Evolutionary conservation across 2,797 vertebrate species (phyloP).

Genomic region (Adelosebastes latens): DNA sequence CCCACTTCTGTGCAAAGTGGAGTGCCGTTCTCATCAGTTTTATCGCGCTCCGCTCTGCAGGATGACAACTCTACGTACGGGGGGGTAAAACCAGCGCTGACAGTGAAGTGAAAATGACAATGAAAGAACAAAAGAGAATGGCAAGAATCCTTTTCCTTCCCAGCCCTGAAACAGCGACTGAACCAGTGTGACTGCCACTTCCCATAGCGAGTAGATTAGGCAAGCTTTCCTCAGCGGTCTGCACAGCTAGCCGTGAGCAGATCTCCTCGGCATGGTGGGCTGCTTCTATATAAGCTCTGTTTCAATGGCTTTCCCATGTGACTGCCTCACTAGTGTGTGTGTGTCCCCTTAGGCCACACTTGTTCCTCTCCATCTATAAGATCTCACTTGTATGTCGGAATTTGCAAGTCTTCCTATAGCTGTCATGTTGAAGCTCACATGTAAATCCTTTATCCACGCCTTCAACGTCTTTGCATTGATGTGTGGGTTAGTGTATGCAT

Average conservation of each 20-base stretch:
- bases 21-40: slow-evolving; percentile 29
- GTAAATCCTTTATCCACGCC: slow-evolving; percentile 7
- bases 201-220: slow-evolving; percentile 46
- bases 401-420: slow-evolving; percentile 1
- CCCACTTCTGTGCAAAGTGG: neutral
- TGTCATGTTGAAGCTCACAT: neutral
- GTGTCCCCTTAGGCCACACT: neutral
- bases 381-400: slow-evolving; percentile 9
- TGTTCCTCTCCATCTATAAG: neutral
- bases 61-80: neutral
- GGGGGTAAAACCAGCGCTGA: neutral
- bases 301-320: slow-evolving; percentile 28
- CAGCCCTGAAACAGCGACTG: slow-evolving; percentile 9
- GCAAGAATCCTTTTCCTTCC: neutral
- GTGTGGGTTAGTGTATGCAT: neutral
- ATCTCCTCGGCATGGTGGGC: slow-evolving; percentile 32
- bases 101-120: slow-evolving; percentile 16
- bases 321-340: neutral
- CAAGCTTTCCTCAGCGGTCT: slow-evolving; percentile 30
- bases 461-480: neutral
- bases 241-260: slow-evolving; percentile 15
- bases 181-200: slow-evolving; percentile 18
- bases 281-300: slow-evolving; percentile 32
- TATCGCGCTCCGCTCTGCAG: slow-evolving; percentile 12
- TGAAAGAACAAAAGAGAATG: slow-evolving; percentile 22